Evolutionary conservation across 2,888 invertebrate species (phyloP), one percentile per base, ranked within the genome.

Genomic region (Geotrupes spiniger): DNA sequence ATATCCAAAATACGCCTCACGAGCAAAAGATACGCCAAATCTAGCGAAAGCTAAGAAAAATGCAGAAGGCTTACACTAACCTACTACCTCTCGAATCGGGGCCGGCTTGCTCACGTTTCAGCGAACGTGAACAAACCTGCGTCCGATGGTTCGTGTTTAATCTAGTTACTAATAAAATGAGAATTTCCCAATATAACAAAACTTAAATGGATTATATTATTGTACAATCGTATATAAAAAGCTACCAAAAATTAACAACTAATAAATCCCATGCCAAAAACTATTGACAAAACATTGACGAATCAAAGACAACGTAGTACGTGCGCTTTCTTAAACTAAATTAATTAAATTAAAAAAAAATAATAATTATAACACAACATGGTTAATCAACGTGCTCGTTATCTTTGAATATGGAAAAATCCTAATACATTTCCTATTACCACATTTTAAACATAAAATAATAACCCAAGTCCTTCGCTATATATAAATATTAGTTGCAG

Each of bases 1-100:
- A 4, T 21, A 21, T 21, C 21, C 6, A 21, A 21, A 21, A 21
- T 21, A n/a, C 21, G 21, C 21, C 21, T 4, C 21, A 21, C 26
- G 14, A 41, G 28, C 17, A 39, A 38, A 51, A 51, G 46, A 52
- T 48, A 53, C 53, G 53, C 62, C 63, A 66, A 65, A 66, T 70
- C 71, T 71, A 71, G 71, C 71, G 70, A 68, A 70, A 71, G 69
- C 70, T 62, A 54, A 59, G 58, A 56, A 52, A 57, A 60, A 63
- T 63, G 63, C 63, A 60, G 58, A 51, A 68, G 66, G 68, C 66
- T 66, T 69, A 68, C 58, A 61, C 64, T 64, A 66, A 63, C 64
- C 66, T 67, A 61, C 59, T 56, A 61, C 61, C 61, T 50, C 44
- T 43, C 26, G 45, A 28, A 46, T 45, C 36, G 8, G 29, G 40